Conservation (phyloP, 37 sponge, comb jelly and placozoan genomes). For the Aplysina aerophoba region DNA sequence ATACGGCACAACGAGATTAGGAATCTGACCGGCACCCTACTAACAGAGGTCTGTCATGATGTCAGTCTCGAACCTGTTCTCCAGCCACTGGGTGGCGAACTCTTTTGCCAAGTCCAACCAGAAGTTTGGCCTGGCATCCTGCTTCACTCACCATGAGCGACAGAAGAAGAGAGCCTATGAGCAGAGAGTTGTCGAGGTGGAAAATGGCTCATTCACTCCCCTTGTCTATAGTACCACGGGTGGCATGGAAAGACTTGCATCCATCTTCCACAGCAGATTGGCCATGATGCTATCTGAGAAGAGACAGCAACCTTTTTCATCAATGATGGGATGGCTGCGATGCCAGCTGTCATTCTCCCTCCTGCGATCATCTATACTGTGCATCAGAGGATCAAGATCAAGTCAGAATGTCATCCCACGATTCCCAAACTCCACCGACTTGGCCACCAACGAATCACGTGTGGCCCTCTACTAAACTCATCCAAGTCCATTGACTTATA, state of each 20-base stretch:
- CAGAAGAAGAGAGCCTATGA: conserved; percentile 11
- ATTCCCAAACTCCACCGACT: background rate
- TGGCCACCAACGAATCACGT: conserved; percentile 6
- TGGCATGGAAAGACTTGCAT: conserved; percentile 13
- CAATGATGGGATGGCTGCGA: conserved; percentile 21
- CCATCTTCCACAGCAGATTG: conserved; percentile 29
- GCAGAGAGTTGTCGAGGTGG: conserved; percentile 10
- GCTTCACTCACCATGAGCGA: conserved; percentile 7
- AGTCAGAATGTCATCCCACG: background rate
- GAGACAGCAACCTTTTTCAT: background rate
- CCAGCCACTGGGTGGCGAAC: conserved; percentile 13
- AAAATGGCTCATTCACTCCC: conserved; percentile 9
- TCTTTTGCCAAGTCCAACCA: conserved; percentile 33
- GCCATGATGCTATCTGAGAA: conserved; percentile 2
- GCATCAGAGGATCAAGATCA: conserved; percentile 17
- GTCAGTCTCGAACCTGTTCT: conserved; percentile 15
- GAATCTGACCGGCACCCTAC: conserved; percentile 17
- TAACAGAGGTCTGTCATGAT: conserved; percentile 26
- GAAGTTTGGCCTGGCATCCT: conserved; percentile 18
- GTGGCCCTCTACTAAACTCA: too few relatives aligned
- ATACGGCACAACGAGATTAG: conserved; percentile 16
- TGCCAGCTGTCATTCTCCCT: conserved; percentile 12
- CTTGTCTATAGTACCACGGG: conserved; percentile 12
- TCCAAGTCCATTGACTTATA: too few relatives aligned
- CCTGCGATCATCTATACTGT: conserved; percentile 8